These are phyloP conservation scores for Athalia cordata DNA, from an alignment of 2,888 invertebrate genomes.

Conservation along the genomic window DNA sequence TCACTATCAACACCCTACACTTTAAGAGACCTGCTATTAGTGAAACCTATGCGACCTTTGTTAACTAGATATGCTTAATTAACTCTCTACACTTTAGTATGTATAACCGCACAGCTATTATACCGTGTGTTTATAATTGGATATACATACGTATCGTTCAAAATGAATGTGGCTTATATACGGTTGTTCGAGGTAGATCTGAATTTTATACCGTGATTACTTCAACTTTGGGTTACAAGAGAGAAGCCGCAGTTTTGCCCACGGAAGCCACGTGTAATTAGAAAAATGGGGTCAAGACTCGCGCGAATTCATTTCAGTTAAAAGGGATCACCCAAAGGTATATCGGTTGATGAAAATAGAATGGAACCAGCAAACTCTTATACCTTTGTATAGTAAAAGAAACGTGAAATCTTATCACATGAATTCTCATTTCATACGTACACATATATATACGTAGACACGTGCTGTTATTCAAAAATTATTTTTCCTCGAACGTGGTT, in stretches of 20 bases:
- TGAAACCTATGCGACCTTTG: background rate
- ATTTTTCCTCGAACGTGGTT: background rate
- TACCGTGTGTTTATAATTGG: no score
- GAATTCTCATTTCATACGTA: background rate
- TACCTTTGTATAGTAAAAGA: background rate
- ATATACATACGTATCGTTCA: background rate
- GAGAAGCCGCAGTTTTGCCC: slow-evolving; percentile 3
- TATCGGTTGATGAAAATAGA: slow-evolving; percentile 1
- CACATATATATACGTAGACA: background rate
- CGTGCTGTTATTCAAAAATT: background rate
- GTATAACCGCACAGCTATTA: no score
- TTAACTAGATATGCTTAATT: no score
- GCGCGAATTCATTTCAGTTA: slow-evolving; percentile 24
- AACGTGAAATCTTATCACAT: background rate
- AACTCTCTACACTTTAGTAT: no score
- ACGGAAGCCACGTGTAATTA: slow-evolving; percentile 26
- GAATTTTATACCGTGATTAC: slow-evolving; percentile 47
- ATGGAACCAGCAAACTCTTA: background rate
- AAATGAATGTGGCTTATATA: slow-evolving; percentile 31
- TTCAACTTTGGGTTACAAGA: slow-evolving; percentile 20
- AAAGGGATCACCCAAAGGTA: slow-evolving; percentile 7
- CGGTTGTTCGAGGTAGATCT: slow-evolving; percentile 16
- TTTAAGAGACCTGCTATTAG: background rate
- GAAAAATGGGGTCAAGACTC: slow-evolving; percentile 11
- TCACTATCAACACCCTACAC: slow-evolving; percentile 12